A percentile compares a stretch with the other conserved stretches of the same genome.
Conservation (phyloP, 1,140 invertebrate genomes). For the Lepidurus packardi region DNA sequence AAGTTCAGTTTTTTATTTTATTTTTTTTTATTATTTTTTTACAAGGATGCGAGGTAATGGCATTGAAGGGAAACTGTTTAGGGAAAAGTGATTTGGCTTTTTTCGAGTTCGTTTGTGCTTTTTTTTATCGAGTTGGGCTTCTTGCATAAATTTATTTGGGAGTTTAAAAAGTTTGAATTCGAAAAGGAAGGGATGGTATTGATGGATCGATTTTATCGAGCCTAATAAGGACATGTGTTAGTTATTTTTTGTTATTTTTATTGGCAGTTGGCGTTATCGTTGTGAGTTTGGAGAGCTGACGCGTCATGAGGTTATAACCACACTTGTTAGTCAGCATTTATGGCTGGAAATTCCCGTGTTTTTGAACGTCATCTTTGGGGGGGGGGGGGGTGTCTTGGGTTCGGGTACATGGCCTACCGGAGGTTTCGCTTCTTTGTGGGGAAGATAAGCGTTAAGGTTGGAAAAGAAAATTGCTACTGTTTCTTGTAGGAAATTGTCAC, state of each 20-base stretch:
- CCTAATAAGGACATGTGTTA: background rate
- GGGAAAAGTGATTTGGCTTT: background rate
- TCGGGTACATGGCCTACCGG: background rate
- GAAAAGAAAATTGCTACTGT: background rate
- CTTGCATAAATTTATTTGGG: background rate
- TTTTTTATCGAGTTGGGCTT: slow-evolving; percentile 16
- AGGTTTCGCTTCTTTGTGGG: background rate
- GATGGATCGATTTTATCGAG: background rate
- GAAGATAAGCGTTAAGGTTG: background rate
- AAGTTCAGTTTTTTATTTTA: too few species aligned
- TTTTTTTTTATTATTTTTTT: too few species aligned
- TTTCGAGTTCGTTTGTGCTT: background rate
- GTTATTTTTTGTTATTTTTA: background rate
- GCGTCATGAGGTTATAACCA: background rate
- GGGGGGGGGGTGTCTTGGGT: background rate
- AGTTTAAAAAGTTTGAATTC: background rate
- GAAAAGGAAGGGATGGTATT: background rate
- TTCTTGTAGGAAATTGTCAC: slow-evolving; percentile 14
- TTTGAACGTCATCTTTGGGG: background rate
- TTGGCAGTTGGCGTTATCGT: background rate
- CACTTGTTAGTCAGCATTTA: slow-evolving; percentile 1
- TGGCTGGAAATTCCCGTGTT: background rate
- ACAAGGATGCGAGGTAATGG: background rate
- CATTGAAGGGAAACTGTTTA: background rate
- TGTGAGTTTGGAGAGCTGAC: background rate